Base-by-base conservation (phyloP, 2,888 invertebrate species). In the Xanthorhoe designata region DNA sequence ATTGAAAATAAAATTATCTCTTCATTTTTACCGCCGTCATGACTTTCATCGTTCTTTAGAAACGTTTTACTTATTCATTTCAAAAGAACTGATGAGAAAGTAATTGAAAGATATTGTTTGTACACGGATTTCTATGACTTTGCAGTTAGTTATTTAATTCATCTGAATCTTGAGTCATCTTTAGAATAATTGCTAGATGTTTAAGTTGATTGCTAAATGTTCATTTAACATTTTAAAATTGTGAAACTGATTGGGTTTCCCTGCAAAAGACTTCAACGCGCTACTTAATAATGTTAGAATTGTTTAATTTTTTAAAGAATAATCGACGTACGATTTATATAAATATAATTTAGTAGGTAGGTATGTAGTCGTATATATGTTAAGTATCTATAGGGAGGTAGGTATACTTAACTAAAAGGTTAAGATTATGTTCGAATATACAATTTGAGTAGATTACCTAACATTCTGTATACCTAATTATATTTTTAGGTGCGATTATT, bases 111-210 rank as follows among this genome's bases (percentile, higher is more conserved):
- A 57, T 18, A 54, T 58, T 61, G 66, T 58, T 58, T 61, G 57
- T 15, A n/a, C 53, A 42, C 17, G 13, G 53, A 45, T 66, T 62
- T 66, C 62, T 66, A 58, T 66, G 66, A 66, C 66, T 62, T 35
- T 42, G 61, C 62, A 59, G 18, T 32, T 54, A 15, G 54, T 10
- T 32, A 50, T 60, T 60, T 49, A 59, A 59, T 51, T 56, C 1
- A 42, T 13, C 38, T 42, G 13, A 42, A 13, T 13, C 35, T 38
- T 42, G 13, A 42, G 9, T 38, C 38, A 38, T 10, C 38, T 9
- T 38, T 1, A 38, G 10, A 7, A 6, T 35, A 35, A 35, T 8
- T 35, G 35, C 35, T 35, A 35, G 35, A 35, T 35, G 35, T n/a
- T n/a, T n/a, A n/a, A n/a, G n/a, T n/a, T n/a, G n/a, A n/a, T n/a